phyloP scores from a whole-genome alignment of 1,140 invertebrate genomes.

The Orussus abietinus region DNA sequence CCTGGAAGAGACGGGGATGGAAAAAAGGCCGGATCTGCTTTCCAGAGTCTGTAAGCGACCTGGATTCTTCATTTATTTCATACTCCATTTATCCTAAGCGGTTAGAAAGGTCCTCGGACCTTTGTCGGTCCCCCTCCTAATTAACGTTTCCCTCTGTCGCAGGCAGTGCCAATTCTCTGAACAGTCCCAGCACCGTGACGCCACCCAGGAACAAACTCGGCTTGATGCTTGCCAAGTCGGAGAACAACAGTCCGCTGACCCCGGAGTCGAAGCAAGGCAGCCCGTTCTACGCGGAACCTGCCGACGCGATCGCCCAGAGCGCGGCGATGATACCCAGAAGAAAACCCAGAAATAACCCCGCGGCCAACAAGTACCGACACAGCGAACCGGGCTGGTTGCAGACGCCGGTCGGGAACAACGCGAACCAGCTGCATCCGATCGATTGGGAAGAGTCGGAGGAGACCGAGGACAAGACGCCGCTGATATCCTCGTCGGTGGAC shows the following conservation, averaged over 20 bases:
- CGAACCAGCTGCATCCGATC: slow-evolving; percentile 55
- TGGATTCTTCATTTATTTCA: too few relatives aligned
- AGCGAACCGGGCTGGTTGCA: slow-evolving; percentile 62
- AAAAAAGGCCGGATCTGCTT: slow-evolving; percentile 62
- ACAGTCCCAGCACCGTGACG: slow-evolving; percentile 40
- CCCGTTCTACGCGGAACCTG: slow-evolving; percentile 89
- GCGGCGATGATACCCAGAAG: slow-evolving; percentile 46
- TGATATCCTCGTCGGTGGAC: slow-evolving; percentile 67
- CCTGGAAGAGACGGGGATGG: slow-evolving; percentile 44
- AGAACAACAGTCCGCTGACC: slow-evolving; percentile 42
- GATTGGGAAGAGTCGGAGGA: slow-evolving; percentile 57
- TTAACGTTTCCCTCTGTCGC: slow-evolving; percentile 1
- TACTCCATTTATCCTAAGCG: slow-evolving; percentile 12
- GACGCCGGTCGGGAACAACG: slow-evolving; percentile 37
- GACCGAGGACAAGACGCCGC: slow-evolving; percentile 45
- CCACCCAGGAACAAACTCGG: slow-evolving; percentile 48
- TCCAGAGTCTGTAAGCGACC: slow-evolving; percentile 67
- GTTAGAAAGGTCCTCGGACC: too few relatives aligned
- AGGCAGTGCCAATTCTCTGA: slow-evolving; percentile 48
- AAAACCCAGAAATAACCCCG: slow-evolving; percentile 34
- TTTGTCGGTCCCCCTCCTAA: too few relatives aligned
- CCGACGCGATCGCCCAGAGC: slow-evolving; percentile 70
- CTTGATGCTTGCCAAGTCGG: slow-evolving; percentile 42
- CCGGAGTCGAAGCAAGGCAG: slow-evolving; percentile 66
- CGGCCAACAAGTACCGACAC: slow-evolving; percentile 55